Evolutionary conservation across 1,140 invertebrate genomes (phyloP), one percentile per base, ranked within the genome.

Genomic region (Heliconius melpomene): DNA sequence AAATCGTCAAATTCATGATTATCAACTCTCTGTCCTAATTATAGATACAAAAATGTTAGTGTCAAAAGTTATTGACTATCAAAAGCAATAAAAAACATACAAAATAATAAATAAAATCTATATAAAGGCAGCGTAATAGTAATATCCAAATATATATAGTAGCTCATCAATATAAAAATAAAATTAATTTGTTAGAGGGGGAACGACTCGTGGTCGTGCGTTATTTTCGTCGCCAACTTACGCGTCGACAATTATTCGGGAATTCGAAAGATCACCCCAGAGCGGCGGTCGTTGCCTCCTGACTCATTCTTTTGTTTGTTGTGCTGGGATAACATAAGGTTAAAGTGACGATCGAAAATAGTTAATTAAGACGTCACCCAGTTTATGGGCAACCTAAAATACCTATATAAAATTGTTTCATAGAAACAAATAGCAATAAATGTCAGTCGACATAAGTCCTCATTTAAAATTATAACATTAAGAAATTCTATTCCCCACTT

Each of bases 211-310:
- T 79, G 78, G 85, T 85, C 85, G 80, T 79, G 79, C 83, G 90
- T 89, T 93, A 93, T 93, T 93, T 93, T 90, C 86, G 91, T 92
- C 89, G 86, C 85, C 88, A 90, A 87, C 89, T 90, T 91, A 89
- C 87, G 84, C 87, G 90, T 92, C 92, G 89, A 92, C 91, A 93
- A 93, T 93, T 92, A 92, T 93, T 92, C 87, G 91, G 90, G 91
- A 92, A 92, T 92, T 92, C 89, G 84, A 88, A 91, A 92, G 91
- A 94, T 94, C 92, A 94, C 91, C 92, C 89, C 87, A 89, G 87
- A 87, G 85, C 84, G 76, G 52, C 87, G 92, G 92, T 94, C 92
- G 88, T 93, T 94, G 92, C 72, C 91, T 87, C 75, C 86, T 94
- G 91, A 93, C 79, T 92, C 91, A 94, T 85, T 90, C 90, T 91